A percentile compares a stretch with the other conserved stretches of the same genome.
Evolutionary conservation across 1,140 invertebrate genomes (phyloP).

Genomic region (Stegodyphus mimosarum): DNA sequence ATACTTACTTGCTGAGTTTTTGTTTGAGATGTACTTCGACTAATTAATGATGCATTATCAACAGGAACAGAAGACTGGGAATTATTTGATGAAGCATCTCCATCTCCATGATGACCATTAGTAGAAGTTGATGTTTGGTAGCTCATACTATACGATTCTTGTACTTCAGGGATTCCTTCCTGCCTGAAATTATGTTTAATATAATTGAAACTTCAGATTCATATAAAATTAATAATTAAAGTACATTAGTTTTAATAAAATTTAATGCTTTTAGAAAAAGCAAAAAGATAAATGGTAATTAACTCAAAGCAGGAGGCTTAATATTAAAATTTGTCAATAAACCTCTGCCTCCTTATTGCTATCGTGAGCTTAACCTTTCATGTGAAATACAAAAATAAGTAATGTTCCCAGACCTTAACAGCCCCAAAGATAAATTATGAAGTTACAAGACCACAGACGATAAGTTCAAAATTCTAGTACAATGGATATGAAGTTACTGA

Average conservation of each 20-base stretch:
- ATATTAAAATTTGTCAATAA: too few species aligned
- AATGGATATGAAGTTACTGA: too few species aligned
- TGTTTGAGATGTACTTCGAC: conserved; percentile 73
- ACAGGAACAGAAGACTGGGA: conserved; percentile 72
- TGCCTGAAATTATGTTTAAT: conserved; percentile 31
- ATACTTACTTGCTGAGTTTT: conserved; percentile 73
- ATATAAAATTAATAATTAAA: background rate
- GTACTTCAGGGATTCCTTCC: conserved; percentile 57
- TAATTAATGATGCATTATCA: conserved; percentile 71
- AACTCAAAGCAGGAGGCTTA: too few species aligned
- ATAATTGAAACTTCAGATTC: background rate
- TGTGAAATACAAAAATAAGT: too few species aligned
- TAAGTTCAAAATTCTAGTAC: too few species aligned
- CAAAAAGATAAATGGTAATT: too few species aligned
- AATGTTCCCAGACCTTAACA: too few species aligned
- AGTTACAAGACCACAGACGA: too few species aligned
- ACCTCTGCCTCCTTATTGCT: too few species aligned
- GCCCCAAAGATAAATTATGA: background rate
- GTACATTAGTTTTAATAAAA: too few species aligned
- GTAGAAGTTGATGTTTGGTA: conserved; percentile 69
- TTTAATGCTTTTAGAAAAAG: too few species aligned
- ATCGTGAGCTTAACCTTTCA: too few species aligned
- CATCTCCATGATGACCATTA: conserved; percentile 71
- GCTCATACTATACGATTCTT: conserved; percentile 51
- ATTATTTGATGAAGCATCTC: conserved; percentile 73